A percentile compares a stretch with the other conserved stretches of the same genome.
phyloP scores from a whole-genome alignment of 2,797 vertebrate genomes.

The Holocentrus rufus region DNA sequence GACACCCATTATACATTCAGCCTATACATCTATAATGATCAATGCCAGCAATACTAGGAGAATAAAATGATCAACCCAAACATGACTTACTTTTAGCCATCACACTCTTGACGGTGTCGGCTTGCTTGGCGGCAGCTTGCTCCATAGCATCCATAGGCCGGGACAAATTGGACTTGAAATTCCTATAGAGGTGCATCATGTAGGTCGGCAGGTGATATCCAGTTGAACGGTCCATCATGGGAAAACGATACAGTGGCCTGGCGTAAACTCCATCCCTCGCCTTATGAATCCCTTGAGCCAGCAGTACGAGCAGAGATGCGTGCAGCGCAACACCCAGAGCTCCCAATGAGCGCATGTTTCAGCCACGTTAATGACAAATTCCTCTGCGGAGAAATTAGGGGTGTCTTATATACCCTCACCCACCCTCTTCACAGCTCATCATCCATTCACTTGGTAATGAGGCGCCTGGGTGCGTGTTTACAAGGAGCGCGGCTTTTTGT shows the following conservation, averaged over 20 bases:
- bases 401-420: conserved; percentile 79
- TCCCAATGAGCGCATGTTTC: conserved; percentile 76
- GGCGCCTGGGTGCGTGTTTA: conserved; percentile 72
- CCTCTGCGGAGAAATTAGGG: conserved; percentile 60
- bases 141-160: conserved; percentile 62
- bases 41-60: neutral
- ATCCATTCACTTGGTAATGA: conserved; percentile 84
- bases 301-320: conserved; percentile 69
- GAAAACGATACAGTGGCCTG: conserved; percentile 33
- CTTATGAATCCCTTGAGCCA: conserved; percentile 53
- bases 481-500: conserved; percentile 65
- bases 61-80: neutral
- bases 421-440: conserved; percentile 81
- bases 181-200: conserved; percentile 85
- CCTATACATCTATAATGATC: neutral
- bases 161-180: conserved; percentile 76
- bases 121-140: conserved; percentile 60
- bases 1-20: neutral
- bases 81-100: conserved; percentile 83
- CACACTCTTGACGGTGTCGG: conserved; percentile 85
- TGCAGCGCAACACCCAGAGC: conserved; percentile 62
- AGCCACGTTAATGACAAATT: conserved; percentile 72
- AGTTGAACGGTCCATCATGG: conserved; percentile 48
- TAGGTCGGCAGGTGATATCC: conserved; percentile 78
- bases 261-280: conserved; percentile 40